Conservation (phyloP, 2,113 vertebrate species). For the Erythrolamprus reginae region DNA sequence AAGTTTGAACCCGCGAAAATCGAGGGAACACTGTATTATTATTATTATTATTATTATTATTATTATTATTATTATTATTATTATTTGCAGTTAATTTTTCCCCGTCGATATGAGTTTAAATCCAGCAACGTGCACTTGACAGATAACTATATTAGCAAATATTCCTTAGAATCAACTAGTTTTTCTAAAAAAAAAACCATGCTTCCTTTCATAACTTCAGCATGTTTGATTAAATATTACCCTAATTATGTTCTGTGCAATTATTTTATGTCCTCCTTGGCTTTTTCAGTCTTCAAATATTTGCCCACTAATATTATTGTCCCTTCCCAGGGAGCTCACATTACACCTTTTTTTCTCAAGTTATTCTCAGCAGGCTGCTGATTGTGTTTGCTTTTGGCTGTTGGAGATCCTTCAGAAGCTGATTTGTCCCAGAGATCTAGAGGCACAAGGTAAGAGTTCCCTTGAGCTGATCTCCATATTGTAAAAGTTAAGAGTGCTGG, state of each 20-base stretch:
- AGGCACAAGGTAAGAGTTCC: not conserved
- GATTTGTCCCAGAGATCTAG: not conserved
- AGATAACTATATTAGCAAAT: not conserved
- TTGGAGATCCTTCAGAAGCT: not conserved
- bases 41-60: too few species aligned
- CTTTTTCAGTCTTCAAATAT: slow-evolving; percentile 13
- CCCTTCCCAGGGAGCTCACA: not conserved
- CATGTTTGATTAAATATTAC: not conserved
- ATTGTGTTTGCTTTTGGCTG: not conserved
- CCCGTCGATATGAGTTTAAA: not conserved
- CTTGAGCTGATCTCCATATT: not conserved
- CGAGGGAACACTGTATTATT: too few species aligned
- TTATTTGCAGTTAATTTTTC: not conserved
- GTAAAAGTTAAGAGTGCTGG: too few species aligned
- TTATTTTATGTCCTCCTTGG: slow-evolving; percentile 1
- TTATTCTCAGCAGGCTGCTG: not conserved
- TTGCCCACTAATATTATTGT: not conserved
- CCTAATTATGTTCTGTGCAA: not conserved
- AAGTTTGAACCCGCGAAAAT: too few species aligned
- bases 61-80: too few species aligned
- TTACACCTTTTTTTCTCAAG: not conserved
- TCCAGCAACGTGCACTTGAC: not conserved
- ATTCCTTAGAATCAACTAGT: not conserved
- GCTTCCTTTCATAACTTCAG: not conserved
- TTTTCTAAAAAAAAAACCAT: not conserved